These are phyloP conservation scores for Cecidostiba fungosa DNA, from an alignment of 2,888 invertebrate genomes.

Conservation along the genomic window DNA sequence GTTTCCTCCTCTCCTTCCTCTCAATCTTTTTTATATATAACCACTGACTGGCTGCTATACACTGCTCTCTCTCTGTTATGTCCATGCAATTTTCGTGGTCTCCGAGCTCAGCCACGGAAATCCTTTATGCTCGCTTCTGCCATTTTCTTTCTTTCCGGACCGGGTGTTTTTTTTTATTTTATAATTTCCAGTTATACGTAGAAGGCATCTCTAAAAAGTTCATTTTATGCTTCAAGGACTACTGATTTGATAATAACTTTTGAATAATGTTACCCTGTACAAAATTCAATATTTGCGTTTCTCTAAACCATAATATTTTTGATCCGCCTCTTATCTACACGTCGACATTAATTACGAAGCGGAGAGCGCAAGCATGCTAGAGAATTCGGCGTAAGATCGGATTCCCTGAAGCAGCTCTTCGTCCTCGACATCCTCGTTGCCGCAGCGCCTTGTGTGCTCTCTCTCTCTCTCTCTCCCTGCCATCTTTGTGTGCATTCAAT, in stretches of 20 bases:
- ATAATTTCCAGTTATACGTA: no score
- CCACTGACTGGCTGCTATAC: not conserved
- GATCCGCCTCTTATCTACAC: constrained; percentile 10
- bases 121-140: constrained; percentile 57
- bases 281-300: no score
- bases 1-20: constrained; percentile 1
- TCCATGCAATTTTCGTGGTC: constrained; percentile 50
- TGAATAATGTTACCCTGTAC: no score
- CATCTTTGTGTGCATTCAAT: constrained; percentile 77
- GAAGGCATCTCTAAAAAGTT: no score
- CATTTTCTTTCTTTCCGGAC: constrained; percentile 1
- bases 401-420: constrained; percentile 60
- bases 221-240: no score
- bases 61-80: constrained; percentile 42
- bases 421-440: constrained; percentile 63
- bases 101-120: constrained; percentile 42
- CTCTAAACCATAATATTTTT: no score
- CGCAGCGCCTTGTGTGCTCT: no score
- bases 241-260: no score
- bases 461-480: no score
- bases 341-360: constrained; percentile 41
- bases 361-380: constrained; percentile 29
- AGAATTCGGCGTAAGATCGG: constrained; percentile 64
- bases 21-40: not conserved
- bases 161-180: no score